Base-by-base conservation (phyloP, 2,888 invertebrate genomes). In the Drosophila kambysellisi region DNA sequence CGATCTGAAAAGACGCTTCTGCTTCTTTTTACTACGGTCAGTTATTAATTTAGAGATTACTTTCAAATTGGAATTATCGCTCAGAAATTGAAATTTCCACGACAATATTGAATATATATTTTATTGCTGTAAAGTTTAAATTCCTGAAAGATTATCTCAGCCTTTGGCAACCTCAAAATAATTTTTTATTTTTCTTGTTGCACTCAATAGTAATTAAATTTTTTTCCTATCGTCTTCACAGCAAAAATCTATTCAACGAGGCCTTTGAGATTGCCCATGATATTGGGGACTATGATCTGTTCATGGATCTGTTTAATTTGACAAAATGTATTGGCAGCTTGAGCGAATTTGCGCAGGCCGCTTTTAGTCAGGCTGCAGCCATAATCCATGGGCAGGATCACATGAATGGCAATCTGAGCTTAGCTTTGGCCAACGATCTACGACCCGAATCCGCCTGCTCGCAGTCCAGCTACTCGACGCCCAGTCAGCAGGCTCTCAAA, bases 231-330 rank as follows among this genome's bases (percentile, higher is more conserved):
- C 12, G 32, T 11, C 8, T 57, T 59, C 69, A 1, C 82, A 95
- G 97, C 74, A 95, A 96, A 79, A 95, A 95, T 61, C 94, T 96
- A 84, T 95, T 96, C 91, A 96, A 96, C 92, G 97, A 97, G 91
- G 97, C 98, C 3, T 96, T 97, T 88, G 95, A 97, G 67, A 94
- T 98, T 70, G 98, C 97, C 0, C 96, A 97, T 79, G 97, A 98
- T 92, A 94, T 98, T 76, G 95, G 95, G 60, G 97, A 97, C 90
- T 96, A 97, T 92, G 98, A 98, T 93, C 94, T 98, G 70, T 98
- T 97, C 91, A 96, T 96, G 95, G 97, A 98, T 93, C 94, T 97
- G 64, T 95, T 96, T 90, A 96, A 96, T 93, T 95, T 96, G 50
- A 96, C 97, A n/a, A 94, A 94, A 60, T 93, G 94, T 41, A 94